Percentiles rank a stretch among this genome's conserved stretches.
Conservation (phyloP, 1,140 invertebrate genomes). For the Bombus confusus region DNA sequence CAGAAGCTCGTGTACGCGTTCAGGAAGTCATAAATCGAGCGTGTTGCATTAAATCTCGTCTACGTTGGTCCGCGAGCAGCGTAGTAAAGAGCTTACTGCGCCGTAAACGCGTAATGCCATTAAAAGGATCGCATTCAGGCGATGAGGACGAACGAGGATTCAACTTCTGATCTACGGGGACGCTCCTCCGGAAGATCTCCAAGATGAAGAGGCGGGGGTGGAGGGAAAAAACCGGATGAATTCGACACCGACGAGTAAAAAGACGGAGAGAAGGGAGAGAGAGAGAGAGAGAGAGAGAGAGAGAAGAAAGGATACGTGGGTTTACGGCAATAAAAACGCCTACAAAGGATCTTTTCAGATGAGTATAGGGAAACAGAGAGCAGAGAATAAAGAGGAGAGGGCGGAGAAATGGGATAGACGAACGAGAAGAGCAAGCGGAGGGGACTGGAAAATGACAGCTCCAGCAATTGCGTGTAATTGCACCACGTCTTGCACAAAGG, state of each 20-base stretch:
- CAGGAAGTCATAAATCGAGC: slow-evolving; percentile 38
- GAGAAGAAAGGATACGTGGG: slow-evolving; percentile 42
- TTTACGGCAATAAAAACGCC: slow-evolving; percentile 49
- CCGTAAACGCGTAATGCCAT: slow-evolving; percentile 64
- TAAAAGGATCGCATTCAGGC: slow-evolving; percentile 57
- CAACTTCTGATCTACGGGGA: slow-evolving; percentile 23
- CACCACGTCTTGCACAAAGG: slow-evolving; percentile 53
- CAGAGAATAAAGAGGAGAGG: slow-evolving; percentile 18
- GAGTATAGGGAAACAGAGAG: slow-evolving; percentile 31
- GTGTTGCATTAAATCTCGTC: slow-evolving; percentile 57
- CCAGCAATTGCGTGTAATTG: slow-evolving; percentile 58
- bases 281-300: background rate
- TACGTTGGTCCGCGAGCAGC: slow-evolving; percentile 26
- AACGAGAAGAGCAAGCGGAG: background rate
- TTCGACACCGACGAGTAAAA: slow-evolving; percentile 41
- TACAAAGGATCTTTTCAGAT: slow-evolving; percentile 47
- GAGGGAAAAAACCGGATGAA: slow-evolving; percentile 40
- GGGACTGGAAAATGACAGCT: slow-evolving; percentile 50
- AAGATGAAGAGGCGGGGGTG: slow-evolving; percentile 6
- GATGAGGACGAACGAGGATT: slow-evolving; percentile 18
- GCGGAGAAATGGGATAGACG: slow-evolving; percentile 5
- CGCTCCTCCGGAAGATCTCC: background rate
- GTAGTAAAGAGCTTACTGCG: slow-evolving; percentile 59
- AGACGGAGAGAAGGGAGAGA: background rate
- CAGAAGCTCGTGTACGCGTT: slow-evolving; percentile 21